A percentile compares a stretch with the other conserved stretches of the same genome.
Evolutionary conservation across 53 echinoderm and acorn worm species (phyloP).

Genomic region (Holothuria leucospilota): DNA sequence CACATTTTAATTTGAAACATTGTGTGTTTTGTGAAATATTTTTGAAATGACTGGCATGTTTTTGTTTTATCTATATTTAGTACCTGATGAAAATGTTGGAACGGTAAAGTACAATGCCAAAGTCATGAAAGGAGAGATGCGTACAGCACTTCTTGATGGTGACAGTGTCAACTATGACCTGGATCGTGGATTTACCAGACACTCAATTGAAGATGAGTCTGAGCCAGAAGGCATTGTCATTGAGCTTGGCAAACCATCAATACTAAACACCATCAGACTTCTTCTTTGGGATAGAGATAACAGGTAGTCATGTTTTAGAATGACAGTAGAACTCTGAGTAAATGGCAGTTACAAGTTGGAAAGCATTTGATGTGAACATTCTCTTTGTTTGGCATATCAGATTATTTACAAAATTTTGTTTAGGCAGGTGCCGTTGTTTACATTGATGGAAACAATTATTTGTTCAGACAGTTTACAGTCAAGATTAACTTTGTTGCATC

Average conservation of each 20-base stretch:
- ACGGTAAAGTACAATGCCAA: conserved; percentile 76
- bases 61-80: conserved; percentile 44
- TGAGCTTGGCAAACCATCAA: conserved; percentile 89
- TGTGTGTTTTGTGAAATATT: too few species aligned
- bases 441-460: too few species aligned
- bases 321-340: background rate
- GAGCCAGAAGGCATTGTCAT: conserved; percentile 89
- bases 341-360: too few species aligned
- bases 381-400: too few species aligned
- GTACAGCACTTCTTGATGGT: conserved; percentile 90
- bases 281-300: conserved; percentile 96
- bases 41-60: background rate
- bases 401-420: too few species aligned
- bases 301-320: conserved; percentile 59
- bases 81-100: conserved; percentile 90
- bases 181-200: conserved; percentile 95
- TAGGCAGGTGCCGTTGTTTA: too few species aligned
- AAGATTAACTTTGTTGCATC: too few species aligned
- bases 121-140: conserved; percentile 93
- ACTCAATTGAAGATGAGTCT: conserved; percentile 88
- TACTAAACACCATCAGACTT: conserved; percentile 90
- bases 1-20: too few species aligned
- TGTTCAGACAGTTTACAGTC: too few species aligned
- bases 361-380: too few species aligned
- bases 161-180: conserved; percentile 96